Evolutionary conservation across 2,888 invertebrate genomes (phyloP), one percentile per base, ranked within the genome.

Genomic region (Scaptomyza caliginosa): DNA sequence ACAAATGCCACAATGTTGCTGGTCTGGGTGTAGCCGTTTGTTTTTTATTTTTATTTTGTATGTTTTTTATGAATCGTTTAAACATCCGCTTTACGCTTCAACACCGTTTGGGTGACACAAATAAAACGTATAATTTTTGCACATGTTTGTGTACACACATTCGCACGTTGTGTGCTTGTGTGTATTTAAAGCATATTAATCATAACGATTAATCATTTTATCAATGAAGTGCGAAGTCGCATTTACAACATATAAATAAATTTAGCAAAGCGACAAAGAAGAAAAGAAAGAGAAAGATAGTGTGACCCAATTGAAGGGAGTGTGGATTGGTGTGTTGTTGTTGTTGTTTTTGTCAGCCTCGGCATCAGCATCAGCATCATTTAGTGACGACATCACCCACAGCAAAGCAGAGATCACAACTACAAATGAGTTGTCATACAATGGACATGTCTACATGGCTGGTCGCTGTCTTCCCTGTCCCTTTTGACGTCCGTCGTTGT

Each of bases 191-290:
- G 8, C 50, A 58, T 45, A 69, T 66, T 67, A 78, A 81, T 72
- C 74, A 85, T 63, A 67, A 76, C 71, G 78, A 78, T 87, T 85
- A 83, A 78, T 85, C 83, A 87, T 78, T 87, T 87, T 87, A 83
- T 87, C 85, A 83, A 87, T 85, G 87, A 85, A 81, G 79, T 86
- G 87, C 76, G 65, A 86, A 82, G 58, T 67, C 56, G 45, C 59
- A 52, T 68, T 72, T 59, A 64, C 52, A 43, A 60, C 28, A 55
- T 28, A 43, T 39, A 55, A 65, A 60, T 59, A 59, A 63, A 40
- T 49, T 54, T 46, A 59, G 59, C 56, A 54, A 39, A 51, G 46
- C 40, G 46, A 46, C 36, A 40, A 26, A 52, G 34, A 56, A 46
- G 30, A 48, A 17, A 32, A 52, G 45, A 59, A 21, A 28, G 49